Percentiles rank a stretch among this genome's conserved stretches.
These are phyloP conservation scores for Dermatemys mawii DNA, from an alignment of 2,113 vertebrate genomes.

Conservation along the genomic window DNA sequence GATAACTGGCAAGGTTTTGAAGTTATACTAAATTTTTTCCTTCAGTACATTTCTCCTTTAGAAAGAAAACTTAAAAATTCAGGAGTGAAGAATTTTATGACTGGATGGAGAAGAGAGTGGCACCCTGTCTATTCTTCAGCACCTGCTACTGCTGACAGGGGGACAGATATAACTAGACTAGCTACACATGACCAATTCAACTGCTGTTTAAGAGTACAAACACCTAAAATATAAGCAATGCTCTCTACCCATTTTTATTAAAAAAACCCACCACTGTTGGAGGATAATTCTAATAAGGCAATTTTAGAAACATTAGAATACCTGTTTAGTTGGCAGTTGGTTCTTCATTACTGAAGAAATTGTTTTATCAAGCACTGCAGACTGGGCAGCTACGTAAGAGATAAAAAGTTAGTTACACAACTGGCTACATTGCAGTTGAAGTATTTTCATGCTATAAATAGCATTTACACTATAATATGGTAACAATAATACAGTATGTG, in stretches of 20 bases:
- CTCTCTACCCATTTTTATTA: not conserved
- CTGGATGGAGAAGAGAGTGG: not conserved
- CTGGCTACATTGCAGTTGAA: not conserved
- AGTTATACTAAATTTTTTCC: not conserved
- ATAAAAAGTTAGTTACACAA: not conserved
- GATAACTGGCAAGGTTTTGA: not conserved
- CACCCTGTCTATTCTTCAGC: not conserved
- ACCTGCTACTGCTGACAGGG: not conserved
- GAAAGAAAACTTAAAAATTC: too few species aligned
- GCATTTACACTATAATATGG: not conserved
- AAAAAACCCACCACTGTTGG: not conserved
- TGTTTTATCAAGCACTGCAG: constrained; percentile 88
- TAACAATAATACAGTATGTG: not conserved
- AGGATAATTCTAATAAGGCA: not conserved
- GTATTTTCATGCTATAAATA: not conserved
- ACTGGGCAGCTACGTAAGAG: constrained; percentile 88
- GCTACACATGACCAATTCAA: not conserved
- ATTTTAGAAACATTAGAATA: constrained; percentile 49
- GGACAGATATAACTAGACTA: not conserved
- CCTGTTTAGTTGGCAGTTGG: constrained; percentile 84
- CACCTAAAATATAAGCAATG: not conserved
- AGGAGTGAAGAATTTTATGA: not conserved
- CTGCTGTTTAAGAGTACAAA: not conserved
- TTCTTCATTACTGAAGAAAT: constrained; percentile 90
- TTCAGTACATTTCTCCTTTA: not conserved